Base-by-base conservation (phyloP, 2,888 invertebrate genomes). In the Galeruca laticollis region DNA sequence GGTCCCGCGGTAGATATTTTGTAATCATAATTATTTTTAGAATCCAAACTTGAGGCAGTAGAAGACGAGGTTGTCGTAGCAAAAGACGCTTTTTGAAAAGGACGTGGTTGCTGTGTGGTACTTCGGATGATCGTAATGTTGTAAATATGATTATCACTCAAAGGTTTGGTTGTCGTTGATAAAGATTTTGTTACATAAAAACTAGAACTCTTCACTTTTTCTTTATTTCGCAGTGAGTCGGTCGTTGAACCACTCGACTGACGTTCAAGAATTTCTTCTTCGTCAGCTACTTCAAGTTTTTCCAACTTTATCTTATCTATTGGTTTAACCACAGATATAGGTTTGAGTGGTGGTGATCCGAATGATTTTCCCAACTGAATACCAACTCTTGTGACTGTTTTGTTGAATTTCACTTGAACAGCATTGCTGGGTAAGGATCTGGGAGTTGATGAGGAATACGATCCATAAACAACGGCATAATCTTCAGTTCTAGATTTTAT, bases 401-500 rank as follows among this genome's bases (percentile, higher is more conserved):
- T 75, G 26, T 71, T 71, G 66, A 79, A 77, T 63, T 68, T 74
- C n/a, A 78, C 68, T 66, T 76, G 72, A 31, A 78, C 72, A 37
- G 71, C 73, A 37, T 72, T 69, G 10, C 62, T 35, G 1, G 74
- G 70, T 13, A 69, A 60, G 33, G 60, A 64, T 57, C 68, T 40
- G 51, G 69, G 62, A 9, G 73, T 71, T 65, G 62, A 81, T 86
- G 82, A 59, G 72, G 71, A 52, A 86, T 76, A 88, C 84, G 52
- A 87, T 5, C 81, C 81, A 67, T 80, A 81, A 43, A 81, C 84
- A 83, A 78, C 86, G 84, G 80, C 88, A 85, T 77, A 79, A 72
- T 75, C 82, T 79, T 74, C 84, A 82, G 68, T 84, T 86, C 69
- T 75, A 52, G 68, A 87, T 85, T 31, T 54, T 11, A 81, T 88